phyloP scores from a whole-genome alignment of 2,888 invertebrate genomes.

The Cephalotes varians region DNA sequence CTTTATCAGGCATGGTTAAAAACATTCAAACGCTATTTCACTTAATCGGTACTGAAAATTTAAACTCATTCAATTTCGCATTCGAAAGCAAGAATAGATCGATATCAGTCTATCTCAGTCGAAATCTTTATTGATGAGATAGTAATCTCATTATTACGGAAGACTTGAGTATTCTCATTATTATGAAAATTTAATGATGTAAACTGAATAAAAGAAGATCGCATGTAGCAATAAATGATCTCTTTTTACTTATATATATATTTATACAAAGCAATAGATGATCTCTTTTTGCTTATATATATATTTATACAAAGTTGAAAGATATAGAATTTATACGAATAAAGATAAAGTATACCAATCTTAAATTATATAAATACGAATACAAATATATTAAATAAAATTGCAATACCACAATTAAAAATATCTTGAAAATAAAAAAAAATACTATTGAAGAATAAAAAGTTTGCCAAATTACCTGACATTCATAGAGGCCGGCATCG shows the following conservation, averaged over 20 bases:
- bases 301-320: not conserved
- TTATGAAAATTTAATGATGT: not conserved
- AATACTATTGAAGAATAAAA: not conserved
- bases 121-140: not conserved
- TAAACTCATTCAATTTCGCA: not conserved
- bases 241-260: not conserved
- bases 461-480: conserved; percentile 77
- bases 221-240: not conserved
- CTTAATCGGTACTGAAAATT: not conserved
- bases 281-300: not conserved
- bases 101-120: no score
- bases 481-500: conserved; percentile 83
- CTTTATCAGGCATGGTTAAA: not conserved
- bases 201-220: not conserved
- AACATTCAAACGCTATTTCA: not conserved
- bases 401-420: not conserved
- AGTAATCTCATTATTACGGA: not conserved
- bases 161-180: no score
- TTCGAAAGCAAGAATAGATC: no score
- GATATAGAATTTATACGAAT: not conserved
- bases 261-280: not conserved
- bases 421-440: not conserved
- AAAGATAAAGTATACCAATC: not conserved
- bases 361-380: not conserved
- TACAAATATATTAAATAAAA: not conserved